Percentiles rank a stretch among this genome's conserved stretches.
These are phyloP conservation scores for Chrysodeixis includens DNA, from an alignment of 2,888 invertebrate species.

Conservation along the genomic window DNA sequence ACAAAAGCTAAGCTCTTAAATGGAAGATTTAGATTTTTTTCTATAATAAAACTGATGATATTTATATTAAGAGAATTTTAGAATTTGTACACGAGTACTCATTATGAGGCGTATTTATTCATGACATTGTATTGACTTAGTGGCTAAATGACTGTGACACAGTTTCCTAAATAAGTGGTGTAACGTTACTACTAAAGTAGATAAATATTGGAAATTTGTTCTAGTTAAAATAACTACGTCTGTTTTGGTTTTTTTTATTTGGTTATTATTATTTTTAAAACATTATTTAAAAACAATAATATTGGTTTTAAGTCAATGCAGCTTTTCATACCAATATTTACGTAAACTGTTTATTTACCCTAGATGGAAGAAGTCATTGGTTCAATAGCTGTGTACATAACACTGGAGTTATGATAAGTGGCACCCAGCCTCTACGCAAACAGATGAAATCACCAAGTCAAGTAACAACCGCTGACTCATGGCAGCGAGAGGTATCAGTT, in stretches of 20 bases:
- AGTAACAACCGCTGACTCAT: constrained; percentile 39
- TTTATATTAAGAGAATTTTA: no score
- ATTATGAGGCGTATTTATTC: background rate
- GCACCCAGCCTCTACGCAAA: constrained; percentile 55
- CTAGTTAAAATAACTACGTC: no score
- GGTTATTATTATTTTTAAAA: no score
- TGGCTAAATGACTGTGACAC: background rate
- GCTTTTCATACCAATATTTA: no score
- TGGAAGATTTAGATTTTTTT: no score
- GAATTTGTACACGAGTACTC: background rate
- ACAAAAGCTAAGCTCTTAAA: no score
- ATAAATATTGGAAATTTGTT: background rate
- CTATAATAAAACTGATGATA: no score
- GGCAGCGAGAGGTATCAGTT: constrained; percentile 29
- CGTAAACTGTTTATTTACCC: constrained; percentile 23
- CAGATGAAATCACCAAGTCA: constrained; percentile 50
- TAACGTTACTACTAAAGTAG: background rate
- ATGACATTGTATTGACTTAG: background rate
- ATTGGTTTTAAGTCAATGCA: no score
- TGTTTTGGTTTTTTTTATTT: no score
- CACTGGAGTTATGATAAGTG: constrained; percentile 24
- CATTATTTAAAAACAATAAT: no score
- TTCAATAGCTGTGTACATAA: background rate
- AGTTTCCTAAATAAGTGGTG: no score
- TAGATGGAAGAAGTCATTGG: constrained; percentile 19